Conservation (phyloP, 30 jellyfish, hydroid and myxozoan species). For the Mastigias papua region DNA sequence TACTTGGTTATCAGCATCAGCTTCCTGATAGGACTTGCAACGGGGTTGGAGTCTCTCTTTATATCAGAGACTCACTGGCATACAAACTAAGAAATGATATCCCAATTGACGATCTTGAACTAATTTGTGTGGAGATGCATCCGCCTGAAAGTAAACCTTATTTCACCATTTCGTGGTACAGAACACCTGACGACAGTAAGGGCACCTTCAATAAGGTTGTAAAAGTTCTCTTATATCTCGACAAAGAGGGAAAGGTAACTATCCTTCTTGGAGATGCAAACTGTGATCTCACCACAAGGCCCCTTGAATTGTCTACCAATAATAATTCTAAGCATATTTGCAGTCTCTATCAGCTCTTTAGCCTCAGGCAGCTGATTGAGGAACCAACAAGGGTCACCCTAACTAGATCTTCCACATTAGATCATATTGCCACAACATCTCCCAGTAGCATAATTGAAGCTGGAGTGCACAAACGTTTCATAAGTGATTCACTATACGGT, state of each 20-base stretch:
- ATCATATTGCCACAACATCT: constrained; percentile 38
- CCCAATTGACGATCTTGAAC: constrained; percentile 11
- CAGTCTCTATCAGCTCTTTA: constrained; percentile 35
- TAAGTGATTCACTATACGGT: constrained; percentile 48
- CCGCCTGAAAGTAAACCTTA: constrained; percentile 26
- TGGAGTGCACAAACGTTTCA: constrained; percentile 35
- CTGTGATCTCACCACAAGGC: constrained; percentile 33
- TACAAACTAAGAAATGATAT: not conserved
- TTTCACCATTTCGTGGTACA: constrained; percentile 16
- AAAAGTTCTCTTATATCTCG: constrained; percentile 27
- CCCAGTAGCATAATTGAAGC: constrained; percentile 23
- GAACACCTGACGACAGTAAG: constrained; percentile 48
- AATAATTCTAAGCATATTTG: constrained; percentile 31
- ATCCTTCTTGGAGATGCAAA: constrained; percentile 43
- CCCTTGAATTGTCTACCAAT: constrained; percentile 1
- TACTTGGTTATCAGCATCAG: no score
- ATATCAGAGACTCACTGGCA: constrained; percentile 15
- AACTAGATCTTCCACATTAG: constrained; percentile 21
- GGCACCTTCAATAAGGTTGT: constrained; percentile 43
- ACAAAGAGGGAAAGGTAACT: constrained; percentile 43
- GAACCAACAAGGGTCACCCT: constrained; percentile 56
- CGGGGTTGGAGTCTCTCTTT: constrained; percentile 33
- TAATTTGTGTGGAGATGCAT: constrained; percentile 12
- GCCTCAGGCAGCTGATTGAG: constrained; percentile 31
- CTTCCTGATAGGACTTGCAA: constrained; percentile 24